phyloP scores from a whole-genome alignment of 2,888 invertebrate species.

The Drosophila koepferae region DNA sequence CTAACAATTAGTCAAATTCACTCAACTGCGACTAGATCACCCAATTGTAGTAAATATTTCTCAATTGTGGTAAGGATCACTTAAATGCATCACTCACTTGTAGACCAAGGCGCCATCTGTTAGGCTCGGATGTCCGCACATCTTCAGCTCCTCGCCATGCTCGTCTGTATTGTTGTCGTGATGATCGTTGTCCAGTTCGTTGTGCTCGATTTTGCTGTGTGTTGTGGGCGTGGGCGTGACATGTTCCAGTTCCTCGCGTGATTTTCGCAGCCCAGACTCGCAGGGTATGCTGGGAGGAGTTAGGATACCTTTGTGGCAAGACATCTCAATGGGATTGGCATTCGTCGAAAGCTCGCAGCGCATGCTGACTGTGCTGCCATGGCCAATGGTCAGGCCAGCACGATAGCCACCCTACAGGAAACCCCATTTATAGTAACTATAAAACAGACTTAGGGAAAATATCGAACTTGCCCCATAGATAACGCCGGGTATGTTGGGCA shows the following conservation, averaged over 20 bases:
- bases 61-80: constrained; percentile 85
- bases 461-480: constrained; percentile 80
- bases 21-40: constrained; percentile 84
- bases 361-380: constrained; percentile 91
- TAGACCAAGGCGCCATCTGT: constrained; percentile 92
- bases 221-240: constrained; percentile 42
- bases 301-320: constrained; percentile 82
- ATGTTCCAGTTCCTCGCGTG: constrained; percentile 80
- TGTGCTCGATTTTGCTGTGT: constrained; percentile 60
- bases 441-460: accelerated
- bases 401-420: constrained; percentile 89
- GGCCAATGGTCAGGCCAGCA: constrained; percentile 92
- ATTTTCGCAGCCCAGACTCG: constrained; percentile 82
- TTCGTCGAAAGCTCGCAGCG: constrained; percentile 88
- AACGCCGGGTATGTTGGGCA: constrained; percentile 83
- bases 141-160: constrained; percentile 71
- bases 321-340: constrained; percentile 86
- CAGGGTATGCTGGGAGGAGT: constrained; percentile 83
- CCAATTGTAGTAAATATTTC: constrained; percentile 4
- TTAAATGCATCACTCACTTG: constrained; percentile 82
- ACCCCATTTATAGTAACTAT: not conserved
- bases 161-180: constrained; percentile 76
- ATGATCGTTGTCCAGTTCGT: constrained; percentile 69
- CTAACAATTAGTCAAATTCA: no score
- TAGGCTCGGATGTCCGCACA: constrained; percentile 86